These are phyloP conservation scores for Drosophila pseudotalamancana DNA, from an alignment of 2,888 invertebrate species.

Conservation along the genomic window DNA sequence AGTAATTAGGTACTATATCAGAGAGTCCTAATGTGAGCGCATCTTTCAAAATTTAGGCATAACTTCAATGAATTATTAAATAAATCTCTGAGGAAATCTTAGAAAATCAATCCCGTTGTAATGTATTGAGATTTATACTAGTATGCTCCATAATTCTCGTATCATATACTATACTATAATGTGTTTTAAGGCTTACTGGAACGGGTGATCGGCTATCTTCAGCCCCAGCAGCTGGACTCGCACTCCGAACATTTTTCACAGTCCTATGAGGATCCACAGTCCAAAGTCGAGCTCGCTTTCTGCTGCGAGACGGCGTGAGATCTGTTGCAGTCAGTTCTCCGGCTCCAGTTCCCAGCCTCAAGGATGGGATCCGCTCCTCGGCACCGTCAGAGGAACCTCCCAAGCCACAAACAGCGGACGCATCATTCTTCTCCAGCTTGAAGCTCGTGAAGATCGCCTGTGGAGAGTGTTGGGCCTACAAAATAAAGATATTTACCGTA, in stretches of 20 bases:
- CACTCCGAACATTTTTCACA: neutral
- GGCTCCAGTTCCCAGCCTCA: conserved; percentile 8
- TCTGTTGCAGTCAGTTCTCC: conserved; percentile 35
- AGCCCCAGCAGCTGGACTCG: neutral
- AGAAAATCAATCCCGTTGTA: no score
- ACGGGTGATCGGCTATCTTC: conserved; percentile 7
- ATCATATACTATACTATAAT: no score
- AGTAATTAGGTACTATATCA: no score
- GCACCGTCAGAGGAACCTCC: neutral
- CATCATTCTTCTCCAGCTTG: conserved; percentile 90
- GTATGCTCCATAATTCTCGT: no score
- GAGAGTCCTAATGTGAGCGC: no score
- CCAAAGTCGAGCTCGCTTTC: conserved; percentile 57
- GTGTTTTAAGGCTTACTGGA: conserved; percentile 24
- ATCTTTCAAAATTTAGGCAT: no score
- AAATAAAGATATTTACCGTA: no score
- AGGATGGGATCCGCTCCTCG: conserved; percentile 13
- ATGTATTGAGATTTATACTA: no score
- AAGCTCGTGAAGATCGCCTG: conserved; percentile 97
- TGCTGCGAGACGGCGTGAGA: conserved; percentile 65
- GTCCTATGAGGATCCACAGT: conserved; percentile 17
- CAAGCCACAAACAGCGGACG: conserved; percentile 1
- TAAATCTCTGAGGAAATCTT: no score
- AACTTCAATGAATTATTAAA: no score
- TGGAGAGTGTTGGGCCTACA: conserved; percentile 88